Evolutionary conservation across 2,797 vertebrate genomes (phyloP), one percentile per base, ranked within the genome.

Genomic region (Chaetodon trifasciatus): DNA sequence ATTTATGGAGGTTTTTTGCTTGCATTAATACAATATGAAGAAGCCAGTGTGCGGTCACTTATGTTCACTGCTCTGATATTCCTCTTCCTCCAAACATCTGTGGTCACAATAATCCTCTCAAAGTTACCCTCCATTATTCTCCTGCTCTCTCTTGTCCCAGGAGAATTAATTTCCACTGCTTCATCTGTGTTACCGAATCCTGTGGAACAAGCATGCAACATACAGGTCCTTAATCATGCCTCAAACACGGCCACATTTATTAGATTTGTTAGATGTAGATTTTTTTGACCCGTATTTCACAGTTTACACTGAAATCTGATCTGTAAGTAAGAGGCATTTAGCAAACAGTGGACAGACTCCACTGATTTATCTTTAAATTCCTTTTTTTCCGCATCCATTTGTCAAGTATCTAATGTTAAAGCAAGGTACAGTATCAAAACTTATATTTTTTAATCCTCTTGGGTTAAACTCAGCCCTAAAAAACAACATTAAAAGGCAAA

Each of bases 31-130:
- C 17, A 53, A 52, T 50, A 28, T 47, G 44, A 68, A 56, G 21
- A 73, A 64, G 40, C 53, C 55, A n/a, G 52, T 15, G 49, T 46
- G 40, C 42, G 61, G 55, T 61, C 63, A 47, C 16, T 65, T 23
- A 57, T 66, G 35, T 44, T 58, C 67, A 12, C 70, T 62, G 64
- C 56, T 73, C 63, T 64, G 73, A 86, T 82, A 42, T 74, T 79
- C 68, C 23, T 76, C 68, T 63, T 85, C 58, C 58, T 49, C 68
- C 70, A 78, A 90, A 83, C 83, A 84, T 91, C 85, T 88, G 82
- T 16, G 69, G 78, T 77, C 83, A 66, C 76, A 56, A 52, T 88
- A 90, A 91, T 91, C 90, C 89, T 74, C 64, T 83, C 82, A 89
- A 62, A 87, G 42, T 73, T 76, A 64, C 50, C 73, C 81, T 85